Base-by-base conservation (phyloP, 2,797 vertebrate genomes). In the Saxicola maurus region DNA sequence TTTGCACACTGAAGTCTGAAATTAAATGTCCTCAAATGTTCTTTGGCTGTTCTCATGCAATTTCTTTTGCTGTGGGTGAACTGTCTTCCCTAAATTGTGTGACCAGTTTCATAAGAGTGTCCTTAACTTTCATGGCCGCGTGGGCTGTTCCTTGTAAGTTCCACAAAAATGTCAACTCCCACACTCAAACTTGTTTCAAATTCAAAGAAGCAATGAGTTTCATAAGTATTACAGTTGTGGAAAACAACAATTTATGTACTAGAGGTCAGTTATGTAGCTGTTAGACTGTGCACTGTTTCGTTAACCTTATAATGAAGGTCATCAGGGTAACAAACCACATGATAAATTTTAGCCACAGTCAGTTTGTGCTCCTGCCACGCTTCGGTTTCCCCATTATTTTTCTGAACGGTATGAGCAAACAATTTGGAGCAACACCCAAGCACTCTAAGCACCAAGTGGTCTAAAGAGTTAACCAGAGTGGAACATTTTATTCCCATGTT, bases 251-350 rank as follows among this genome's bases (percentile, higher is more conserved):
- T 40, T 59, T 33, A 30, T 46, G 24, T 46, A 35, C 21, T 59
- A 15, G 51, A 49, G 64, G 28, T 93, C 55, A 53, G 9, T 81
- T 89, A 74, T 9, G 7, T 23, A 89, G 24, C 46, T 87, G 48
- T 75, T 90, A 83, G 30, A 60, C 46, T 53, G 42, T 16, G 18
- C 61, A 67, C 65, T 64, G 62, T 37, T 35, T 73, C 73, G 71
- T 91, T 87, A 89, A 17, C n/a, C 66, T 73, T 88, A 67, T 84
- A 85, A 81, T 40, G 73, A 93, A 65, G 59, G 38, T 91, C 57
- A 80, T 15, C 52, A 65, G 24, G 85, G 40, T 56, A 88, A 75
- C 48, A 87, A 86, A 86, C 27, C 4, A 49, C 17, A 21, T 2
- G 5, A 78, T 69, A 73, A 73, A 67, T 89, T 91, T 83, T 52